Percentiles rank a stretch among this genome's conserved stretches.
phyloP scores from a whole-genome alignment of 2,797 vertebrate genomes.

The Melanotaenia maccullochi region DNA sequence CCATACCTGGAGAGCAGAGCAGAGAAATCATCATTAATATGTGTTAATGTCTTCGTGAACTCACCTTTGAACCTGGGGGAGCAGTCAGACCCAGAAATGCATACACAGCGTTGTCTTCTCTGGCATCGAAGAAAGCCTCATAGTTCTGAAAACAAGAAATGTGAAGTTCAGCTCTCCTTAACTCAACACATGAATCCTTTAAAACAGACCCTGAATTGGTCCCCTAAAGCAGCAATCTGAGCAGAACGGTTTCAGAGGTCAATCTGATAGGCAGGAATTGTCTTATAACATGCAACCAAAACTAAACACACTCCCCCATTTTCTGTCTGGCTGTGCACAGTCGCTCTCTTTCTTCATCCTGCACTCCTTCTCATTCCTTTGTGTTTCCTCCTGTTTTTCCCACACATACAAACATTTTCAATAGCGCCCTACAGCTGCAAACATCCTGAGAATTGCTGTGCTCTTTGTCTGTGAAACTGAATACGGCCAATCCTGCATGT shows the following conservation, averaged over 20 bases:
- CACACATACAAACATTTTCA: conserved; percentile 32
- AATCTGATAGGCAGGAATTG: conserved; percentile 40
- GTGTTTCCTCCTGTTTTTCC: conserved; percentile 32
- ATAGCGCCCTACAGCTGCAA: conserved; percentile 42
- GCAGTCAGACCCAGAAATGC: conserved; percentile 94
- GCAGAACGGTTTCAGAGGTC: conserved; percentile 21
- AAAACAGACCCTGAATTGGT: conserved; percentile 32
- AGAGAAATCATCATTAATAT: not conserved
- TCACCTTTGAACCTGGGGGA: conserved; percentile 96
- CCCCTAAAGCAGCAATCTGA: conserved; percentile 29
- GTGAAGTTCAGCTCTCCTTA: not conserved
- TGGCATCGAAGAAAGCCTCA: conserved; percentile 94
- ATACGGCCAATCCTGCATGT: conserved; percentile 45
- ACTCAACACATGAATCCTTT: conserved; percentile 32
- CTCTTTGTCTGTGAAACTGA: conserved; percentile 63
- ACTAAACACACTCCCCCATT: conserved; percentile 34
- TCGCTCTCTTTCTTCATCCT: conserved; percentile 22
- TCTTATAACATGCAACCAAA: conserved; percentile 27
- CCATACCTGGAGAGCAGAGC: not conserved
- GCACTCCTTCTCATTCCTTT: conserved; percentile 46
- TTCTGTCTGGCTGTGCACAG: conserved; percentile 7
- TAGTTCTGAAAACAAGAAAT: conserved; percentile 86
- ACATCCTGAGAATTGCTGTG: conserved; percentile 46
- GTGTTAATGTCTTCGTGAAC: conserved; percentile 34
- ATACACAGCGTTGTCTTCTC: conserved; percentile 95